A percentile compares a stretch with the other conserved stretches of the same genome.
phyloP scores from a whole-genome alignment of 2,888 invertebrate species.

The Conistra vaccinii region DNA sequence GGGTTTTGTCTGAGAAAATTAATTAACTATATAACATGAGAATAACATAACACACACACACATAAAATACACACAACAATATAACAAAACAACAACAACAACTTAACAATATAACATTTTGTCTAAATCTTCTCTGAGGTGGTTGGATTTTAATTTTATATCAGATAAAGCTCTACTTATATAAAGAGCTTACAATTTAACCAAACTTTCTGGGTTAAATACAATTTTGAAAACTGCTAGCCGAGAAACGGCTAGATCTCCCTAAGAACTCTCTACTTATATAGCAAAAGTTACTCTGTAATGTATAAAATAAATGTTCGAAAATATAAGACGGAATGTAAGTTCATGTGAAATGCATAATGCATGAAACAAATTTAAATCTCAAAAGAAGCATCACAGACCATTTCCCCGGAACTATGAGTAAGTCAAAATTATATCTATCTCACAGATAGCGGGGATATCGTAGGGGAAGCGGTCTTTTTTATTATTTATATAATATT shows the following conservation, averaged over 20 bases:
- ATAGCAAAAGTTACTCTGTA: neutral
- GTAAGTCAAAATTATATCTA: constrained; percentile 85
- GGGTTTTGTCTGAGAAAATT: constrained; percentile 6
- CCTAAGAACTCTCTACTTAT: too few species aligned
- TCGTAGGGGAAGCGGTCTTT: constrained; percentile 75
- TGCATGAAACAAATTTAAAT: constrained; percentile 82
- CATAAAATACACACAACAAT: too few species aligned
- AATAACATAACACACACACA: too few species aligned
- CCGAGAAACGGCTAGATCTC: neutral
- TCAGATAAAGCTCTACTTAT: neutral
- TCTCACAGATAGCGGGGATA: constrained; percentile 74
- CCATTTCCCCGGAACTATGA: constrained; percentile 88
- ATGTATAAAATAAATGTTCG: neutral
- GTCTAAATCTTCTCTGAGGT: neutral
- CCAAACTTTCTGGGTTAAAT: neutral
- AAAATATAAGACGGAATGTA: constrained; percentile 53
- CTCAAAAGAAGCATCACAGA: constrained; percentile 82
- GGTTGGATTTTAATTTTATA: neutral
- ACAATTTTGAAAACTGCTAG: neutral
- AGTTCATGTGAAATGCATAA: constrained; percentile 78
- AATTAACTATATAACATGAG: neutral
- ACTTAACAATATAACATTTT: too few species aligned
- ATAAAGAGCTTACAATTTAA: neutral
- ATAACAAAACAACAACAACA: too few species aligned
- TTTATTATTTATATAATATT: constrained; percentile 90